Base-by-base conservation (phyloP, 2,888 invertebrate genomes). In the Hirtodrosophila alboralis region DNA sequence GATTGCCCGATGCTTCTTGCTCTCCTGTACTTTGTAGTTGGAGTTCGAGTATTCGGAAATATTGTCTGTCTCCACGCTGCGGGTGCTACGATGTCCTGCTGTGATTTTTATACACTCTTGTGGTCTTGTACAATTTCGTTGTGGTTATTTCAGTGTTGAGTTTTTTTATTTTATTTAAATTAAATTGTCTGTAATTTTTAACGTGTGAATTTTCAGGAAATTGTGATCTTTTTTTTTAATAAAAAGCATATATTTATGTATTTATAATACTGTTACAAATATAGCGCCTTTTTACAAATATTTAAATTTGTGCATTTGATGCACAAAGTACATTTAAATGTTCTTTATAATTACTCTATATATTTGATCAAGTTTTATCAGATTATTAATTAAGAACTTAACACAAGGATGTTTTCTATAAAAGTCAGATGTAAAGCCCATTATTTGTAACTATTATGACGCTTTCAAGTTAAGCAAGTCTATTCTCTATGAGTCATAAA, bases 81-180 rank as follows among this genome's bases (percentile, higher is more conserved):
- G 56, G 48, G 34, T 60, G 34, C 33, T 40, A 23, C 36, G 6
- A 30, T 41, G 41, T 12, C 60, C 47, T 40, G 51, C 51, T 59
- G 56, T 23, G 66, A 59, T 49, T 51, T 57, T 43, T 14, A 53
- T 49, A 30, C 53, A 34, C 37, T 71, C n/a, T n/a, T 58, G 65
- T 16, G 49, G 58, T 51, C 41, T 18, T 34, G 45, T 64, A 26
- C 33, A 40, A 30, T 33, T n/a, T 27, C 6, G 8, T 16, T 7
- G 26, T 41, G 10, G 23, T 43, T 33, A 38, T 37, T 36, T 31
- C 12, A 33, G 7, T 34, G 23, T 23, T 7, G 7, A 21, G 16
- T 30, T 18, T 30, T 18, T 21, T 30, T 26, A 18, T 44, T 34
- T 23, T 8, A 23, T 23, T 23, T 5, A 18, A 18, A 18, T 18